Conservation (phyloP, 2,797 vertebrate genomes). For the Rhinichthys osculus region DNA sequence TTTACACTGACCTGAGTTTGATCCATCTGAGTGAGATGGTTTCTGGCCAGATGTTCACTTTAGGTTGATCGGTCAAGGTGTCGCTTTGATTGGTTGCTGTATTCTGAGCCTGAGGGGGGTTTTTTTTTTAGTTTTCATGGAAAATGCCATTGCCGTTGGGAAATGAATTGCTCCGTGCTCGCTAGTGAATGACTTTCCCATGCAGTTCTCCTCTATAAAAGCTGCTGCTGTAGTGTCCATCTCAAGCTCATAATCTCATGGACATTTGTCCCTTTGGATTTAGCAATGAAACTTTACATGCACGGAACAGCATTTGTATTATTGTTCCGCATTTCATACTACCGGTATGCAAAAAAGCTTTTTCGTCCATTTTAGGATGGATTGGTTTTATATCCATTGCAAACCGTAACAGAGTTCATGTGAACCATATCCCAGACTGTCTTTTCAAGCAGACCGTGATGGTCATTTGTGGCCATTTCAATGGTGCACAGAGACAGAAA, state of each 20-base stretch:
- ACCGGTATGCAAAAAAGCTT: too few relatives aligned
- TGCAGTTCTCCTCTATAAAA: background rate
- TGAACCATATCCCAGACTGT: background rate
- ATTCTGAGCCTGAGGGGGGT: background rate
- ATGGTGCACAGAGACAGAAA: background rate
- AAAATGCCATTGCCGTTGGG: conserved; percentile 2
- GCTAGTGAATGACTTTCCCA: background rate
- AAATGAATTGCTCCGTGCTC: background rate
- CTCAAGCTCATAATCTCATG: background rate
- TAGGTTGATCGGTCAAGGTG: conserved; percentile 5
- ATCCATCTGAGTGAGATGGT: background rate
- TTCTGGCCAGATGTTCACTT: background rate
- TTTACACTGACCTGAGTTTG: background rate
- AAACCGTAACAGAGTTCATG: background rate
- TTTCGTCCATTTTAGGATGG: background rate
- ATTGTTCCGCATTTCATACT: background rate
- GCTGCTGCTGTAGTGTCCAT: background rate
- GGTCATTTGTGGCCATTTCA: conserved; percentile 7
- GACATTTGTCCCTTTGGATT: background rate
- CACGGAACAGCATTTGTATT: background rate
- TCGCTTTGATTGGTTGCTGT: background rate
- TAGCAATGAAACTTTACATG: background rate
- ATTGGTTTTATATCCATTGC: background rate
- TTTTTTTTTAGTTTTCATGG: background rate
- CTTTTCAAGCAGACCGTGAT: background rate